phyloP scores from a whole-genome alignment of 2,888 invertebrate species.

The Auanema sp. region DNA sequence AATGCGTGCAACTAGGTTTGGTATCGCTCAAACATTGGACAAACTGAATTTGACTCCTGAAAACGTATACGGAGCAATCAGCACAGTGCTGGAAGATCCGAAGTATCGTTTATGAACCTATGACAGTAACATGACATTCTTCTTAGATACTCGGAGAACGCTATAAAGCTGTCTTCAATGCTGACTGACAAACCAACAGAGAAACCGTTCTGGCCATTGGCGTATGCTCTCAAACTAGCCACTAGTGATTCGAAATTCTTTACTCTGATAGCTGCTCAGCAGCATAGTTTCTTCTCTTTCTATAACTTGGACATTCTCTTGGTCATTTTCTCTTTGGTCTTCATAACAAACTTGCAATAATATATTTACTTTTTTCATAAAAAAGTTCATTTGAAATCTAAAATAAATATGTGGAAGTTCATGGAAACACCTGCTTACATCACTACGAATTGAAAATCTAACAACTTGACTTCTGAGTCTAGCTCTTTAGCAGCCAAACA shows the following conservation, averaged over 20 bases:
- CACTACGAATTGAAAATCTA: constrained; percentile 14
- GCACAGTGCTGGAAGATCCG: constrained; percentile 28
- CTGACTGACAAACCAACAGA: constrained; percentile 48
- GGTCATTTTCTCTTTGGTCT: not conserved
- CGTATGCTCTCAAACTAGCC: constrained; percentile 53
- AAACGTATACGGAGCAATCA: constrained; percentile 44
- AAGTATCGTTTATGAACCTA: constrained; percentile 16
- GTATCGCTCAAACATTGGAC: constrained; percentile 53
- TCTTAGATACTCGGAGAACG: constrained; percentile 45
- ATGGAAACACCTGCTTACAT: not conserved
- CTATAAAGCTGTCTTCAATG: constrained; percentile 52
- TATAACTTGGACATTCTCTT: constrained; percentile 25
- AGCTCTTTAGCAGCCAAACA: not conserved
- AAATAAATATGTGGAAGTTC: no score
- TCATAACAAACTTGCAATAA: no score
- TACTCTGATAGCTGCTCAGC: constrained; percentile 49
- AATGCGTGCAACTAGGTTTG: constrained; percentile 53
- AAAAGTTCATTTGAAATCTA: no score
- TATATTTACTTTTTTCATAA: no score
- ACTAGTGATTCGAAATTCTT: constrained; percentile 42
- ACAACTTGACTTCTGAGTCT: constrained; percentile 7
- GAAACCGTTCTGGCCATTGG: constrained; percentile 35
- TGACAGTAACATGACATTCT: constrained; percentile 6
- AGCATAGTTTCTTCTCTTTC: constrained; percentile 40
- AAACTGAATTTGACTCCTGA: constrained; percentile 53